Conservation (phyloP, 1,140 invertebrate species). For the Sipha flava region DNA sequence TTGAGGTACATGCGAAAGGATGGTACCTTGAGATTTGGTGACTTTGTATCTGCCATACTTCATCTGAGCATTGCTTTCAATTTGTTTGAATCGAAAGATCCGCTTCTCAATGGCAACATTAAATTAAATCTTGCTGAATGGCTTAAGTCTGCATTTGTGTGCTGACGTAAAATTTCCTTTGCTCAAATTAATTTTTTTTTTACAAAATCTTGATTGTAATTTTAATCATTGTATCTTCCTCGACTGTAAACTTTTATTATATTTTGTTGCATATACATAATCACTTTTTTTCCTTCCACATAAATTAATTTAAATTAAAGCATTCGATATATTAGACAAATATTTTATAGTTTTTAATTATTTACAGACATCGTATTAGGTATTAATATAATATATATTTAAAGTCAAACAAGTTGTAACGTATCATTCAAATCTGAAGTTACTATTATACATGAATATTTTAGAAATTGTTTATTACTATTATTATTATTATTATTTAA, state of each 20-base stretch:
- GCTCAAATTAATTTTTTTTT: neutral
- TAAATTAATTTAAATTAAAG: neutral
- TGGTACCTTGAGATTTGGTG: constrained; percentile 82
- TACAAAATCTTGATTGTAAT: neutral
- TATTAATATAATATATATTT: too few species aligned
- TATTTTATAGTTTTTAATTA: too few species aligned
- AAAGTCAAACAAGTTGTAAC: too few species aligned
- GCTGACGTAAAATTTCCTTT: neutral
- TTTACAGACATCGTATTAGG: too few species aligned
- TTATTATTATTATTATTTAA: neutral
- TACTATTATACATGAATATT: neutral
- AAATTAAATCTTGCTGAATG: constrained; percentile 66
- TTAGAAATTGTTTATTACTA: neutral
- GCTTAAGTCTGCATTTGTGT: constrained; percentile 20
- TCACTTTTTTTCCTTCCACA: neutral
- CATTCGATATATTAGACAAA: too few species aligned
- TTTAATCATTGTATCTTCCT: neutral
- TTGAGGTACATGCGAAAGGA: constrained; percentile 87
- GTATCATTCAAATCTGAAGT: neutral
- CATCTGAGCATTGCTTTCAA: constrained; percentile 81
- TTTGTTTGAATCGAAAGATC: constrained; percentile 77
- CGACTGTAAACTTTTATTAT: constrained; percentile 12
- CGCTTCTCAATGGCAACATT: constrained; percentile 69
- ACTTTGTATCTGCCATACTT: constrained; percentile 82
- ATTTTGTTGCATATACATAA: neutral